Evolutionary conservation across 1,140 invertebrate genomes (phyloP), one percentile per base, ranked within the genome.

Genomic region (Drosophila malerkotliana): DNA sequence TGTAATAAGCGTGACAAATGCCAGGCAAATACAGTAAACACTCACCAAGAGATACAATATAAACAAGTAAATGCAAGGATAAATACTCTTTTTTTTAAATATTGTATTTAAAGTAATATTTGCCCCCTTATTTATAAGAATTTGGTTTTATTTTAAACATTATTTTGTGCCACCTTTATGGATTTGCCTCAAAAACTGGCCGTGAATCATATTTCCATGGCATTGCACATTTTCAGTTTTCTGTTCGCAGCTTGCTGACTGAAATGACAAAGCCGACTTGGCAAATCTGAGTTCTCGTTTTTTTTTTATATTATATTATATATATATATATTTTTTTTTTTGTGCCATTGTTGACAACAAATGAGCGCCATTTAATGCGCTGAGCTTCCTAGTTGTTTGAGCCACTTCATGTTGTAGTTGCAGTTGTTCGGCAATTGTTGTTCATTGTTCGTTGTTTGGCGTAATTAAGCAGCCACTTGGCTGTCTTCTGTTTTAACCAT

Each of bases 201-300:
- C 85, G 77, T 87, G 83, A 87, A 87, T 87, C 82, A 87, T 78
- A 87, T 87, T 87, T 88, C 83, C 82, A 75, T 87, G 83, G 75
- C 82, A 82, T 88, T 87, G 82, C 82, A 87, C 79, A 76, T 87
- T 87, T 84, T 85, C 51, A 61, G 77, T 75, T 74, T 79, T 63
- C 24, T 71, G 56, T 66, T 49, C 32, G 41, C 66, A 60, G 57
- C 71, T 72, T 72, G 77, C 82, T 71, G 84, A 81, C 73, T 76
- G 14, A 45, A 47, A 21, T 60, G 48, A 60, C 55, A 63, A 82
- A 62, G 52, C 53, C 58, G 49, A 26, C 72, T 58, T 55, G 76
- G 80, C 80, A 69, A 47, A 81, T 78, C 62, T 68, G 44, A 39
- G 45, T 45, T 34, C 58, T 72, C 47, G 37, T 51, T 18, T 18